Base-by-base conservation (phyloP, 2,797 vertebrate genomes). In the Lagorchestes hirsutus region DNA sequence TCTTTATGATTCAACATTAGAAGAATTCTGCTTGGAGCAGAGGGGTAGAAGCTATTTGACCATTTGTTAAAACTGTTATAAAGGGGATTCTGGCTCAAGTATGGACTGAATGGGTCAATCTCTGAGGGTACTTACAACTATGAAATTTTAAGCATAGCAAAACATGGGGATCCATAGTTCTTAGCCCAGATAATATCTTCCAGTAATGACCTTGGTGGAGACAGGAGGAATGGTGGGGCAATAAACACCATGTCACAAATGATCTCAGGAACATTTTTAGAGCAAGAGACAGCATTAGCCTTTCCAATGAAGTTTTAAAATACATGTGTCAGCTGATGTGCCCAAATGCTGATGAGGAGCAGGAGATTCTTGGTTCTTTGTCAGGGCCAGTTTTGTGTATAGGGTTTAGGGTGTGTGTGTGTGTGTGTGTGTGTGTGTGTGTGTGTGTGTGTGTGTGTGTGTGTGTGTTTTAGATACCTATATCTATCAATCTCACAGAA, bases 281-380 rank as follows among this genome's bases (percentile, higher is more conserved):
- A 74, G 46, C 93, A 93, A 90, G 10, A 82, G 92, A 92, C 91
- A 95, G 46, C n/a, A 34, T 28, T 92, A 82, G 55, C 59, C 93
- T 93, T 96, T 29, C 92, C 55, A 95, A 92, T 67, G 31, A 96
- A 93, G 56, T 94, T 57, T 91, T 90, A 91, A 96, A 92, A 56
- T 91, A 55, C 52, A 74, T 74, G 67, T 40, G 92, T 29, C 62
- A 92, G 93, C 28, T 94, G 93, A 0, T 52, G 90, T 90, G 54
- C 56, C 54, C 91, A 93, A 22, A 4, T 93, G 22, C 62, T 90
- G 40, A 58, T 93, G 90, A 54, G 34, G 31, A 96, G 11, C 91
- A 62, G 91, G 91, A 40, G 87, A 55, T 54, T 95, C 34, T 74
- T 55, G n/a, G 54, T 50, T 95, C 74, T 24, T 93, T 90, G 74